Evolutionary conservation across 2,113 vertebrate species (phyloP).

Genomic region (Pachypanchax playfairii): DNA sequence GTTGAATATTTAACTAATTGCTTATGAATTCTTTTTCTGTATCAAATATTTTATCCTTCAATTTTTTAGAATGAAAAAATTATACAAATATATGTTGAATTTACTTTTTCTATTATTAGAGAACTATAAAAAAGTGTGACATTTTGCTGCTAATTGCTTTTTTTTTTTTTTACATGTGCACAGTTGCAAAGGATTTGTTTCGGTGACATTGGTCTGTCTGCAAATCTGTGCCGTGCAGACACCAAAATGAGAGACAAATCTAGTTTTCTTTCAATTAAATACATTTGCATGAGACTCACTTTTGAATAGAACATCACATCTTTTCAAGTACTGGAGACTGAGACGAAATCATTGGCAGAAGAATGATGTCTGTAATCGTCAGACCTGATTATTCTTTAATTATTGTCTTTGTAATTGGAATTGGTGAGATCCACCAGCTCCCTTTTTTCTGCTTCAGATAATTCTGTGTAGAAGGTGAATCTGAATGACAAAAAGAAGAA

Average conservation of each 20-base stretch:
- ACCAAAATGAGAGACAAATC: background rate
- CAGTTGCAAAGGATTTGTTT: constrained; percentile 23
- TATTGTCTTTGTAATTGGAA: constrained; percentile 70
- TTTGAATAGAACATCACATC: constrained; percentile 18
- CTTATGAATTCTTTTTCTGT: background rate
- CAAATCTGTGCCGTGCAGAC: background rate
- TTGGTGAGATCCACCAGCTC: constrained; percentile 52
- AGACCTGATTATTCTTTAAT: constrained; percentile 59
- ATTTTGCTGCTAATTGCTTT: background rate
- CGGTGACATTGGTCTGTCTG: background rate
- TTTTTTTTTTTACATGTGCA: background rate
- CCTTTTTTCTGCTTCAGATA: constrained; percentile 30
- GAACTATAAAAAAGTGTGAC: background rate
- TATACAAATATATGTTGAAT: too few relatives aligned
- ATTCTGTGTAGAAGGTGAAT: constrained; percentile 13
- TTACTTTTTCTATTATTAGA: too few relatives aligned
- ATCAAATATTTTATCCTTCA: background rate
- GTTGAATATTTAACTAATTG: background rate
- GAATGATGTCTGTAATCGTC: constrained; percentile 42
- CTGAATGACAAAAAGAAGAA: background rate
- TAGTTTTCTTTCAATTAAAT: constrained; percentile 7
- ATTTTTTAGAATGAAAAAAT: background rate
- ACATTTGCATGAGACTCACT: background rate
- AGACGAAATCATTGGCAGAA: constrained; percentile 32
- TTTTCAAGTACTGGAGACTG: constrained; percentile 30